phyloP scores from a whole-genome alignment of 2,888 invertebrate genomes.

The Nephrotoma flavescens region DNA sequence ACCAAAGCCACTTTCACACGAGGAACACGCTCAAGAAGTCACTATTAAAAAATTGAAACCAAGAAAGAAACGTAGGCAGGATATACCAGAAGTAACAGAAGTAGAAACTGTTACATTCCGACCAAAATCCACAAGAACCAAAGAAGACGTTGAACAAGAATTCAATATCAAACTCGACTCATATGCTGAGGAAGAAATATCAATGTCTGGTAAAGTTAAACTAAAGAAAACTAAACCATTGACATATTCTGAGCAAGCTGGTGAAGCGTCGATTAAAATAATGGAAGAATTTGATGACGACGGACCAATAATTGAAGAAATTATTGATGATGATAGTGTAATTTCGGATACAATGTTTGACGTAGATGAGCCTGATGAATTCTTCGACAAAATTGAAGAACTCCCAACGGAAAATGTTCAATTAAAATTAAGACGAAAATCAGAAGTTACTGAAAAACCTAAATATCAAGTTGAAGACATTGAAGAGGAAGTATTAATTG shows the following conservation, averaged over 20 bases:
- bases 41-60: constrained; percentile 61
- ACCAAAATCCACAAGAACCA: constrained; percentile 58
- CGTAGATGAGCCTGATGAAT: constrained; percentile 34
- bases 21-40: constrained; percentile 49
- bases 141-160: constrained; percentile 80
- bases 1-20: constrained; percentile 34
- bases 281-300: constrained; percentile 44
- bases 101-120: constrained; percentile 68
- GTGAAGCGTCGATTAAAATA: constrained; percentile 59
- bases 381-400: constrained; percentile 40
- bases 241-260: constrained; percentile 62
- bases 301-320: constrained; percentile 43
- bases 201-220: constrained; percentile 71
- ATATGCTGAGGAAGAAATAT: constrained; percentile 77
- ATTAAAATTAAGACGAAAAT: constrained; percentile 34
- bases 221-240: constrained; percentile 56
- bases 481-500: constrained; percentile 38
- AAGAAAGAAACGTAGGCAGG: constrained; percentile 44
- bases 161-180: constrained; percentile 74
- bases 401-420: constrained; percentile 31
- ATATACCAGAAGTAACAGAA: constrained; percentile 57
- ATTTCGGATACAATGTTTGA: constrained; percentile 39
- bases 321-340: constrained; percentile 41
- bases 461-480: constrained; percentile 41
- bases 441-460: constrained; percentile 25